Conservation (phyloP, 2,113 vertebrate genomes). For the Smithornis capensis region DNA sequence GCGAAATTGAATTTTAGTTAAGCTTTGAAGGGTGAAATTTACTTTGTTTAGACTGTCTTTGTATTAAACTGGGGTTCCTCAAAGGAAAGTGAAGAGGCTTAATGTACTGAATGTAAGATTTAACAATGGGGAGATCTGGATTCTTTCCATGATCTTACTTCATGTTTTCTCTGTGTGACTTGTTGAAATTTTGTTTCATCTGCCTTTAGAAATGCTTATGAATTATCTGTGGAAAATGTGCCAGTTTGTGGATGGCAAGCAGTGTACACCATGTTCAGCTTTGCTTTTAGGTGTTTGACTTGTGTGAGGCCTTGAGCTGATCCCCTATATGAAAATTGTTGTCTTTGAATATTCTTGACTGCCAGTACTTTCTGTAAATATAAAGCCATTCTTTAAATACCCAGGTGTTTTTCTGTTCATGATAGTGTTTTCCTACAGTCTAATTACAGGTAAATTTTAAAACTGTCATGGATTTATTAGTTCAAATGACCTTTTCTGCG, state of each 20-base stretch:
- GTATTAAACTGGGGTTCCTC: not conserved
- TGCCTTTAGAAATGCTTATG: not conserved
- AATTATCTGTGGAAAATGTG: not conserved
- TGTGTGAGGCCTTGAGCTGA: not conserved
- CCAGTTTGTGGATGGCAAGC: not conserved
- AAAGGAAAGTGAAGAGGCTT: not conserved
- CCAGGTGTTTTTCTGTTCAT: not conserved
- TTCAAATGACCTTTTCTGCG: not conserved
- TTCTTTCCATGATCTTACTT: not conserved
- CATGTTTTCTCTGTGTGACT: not conserved
- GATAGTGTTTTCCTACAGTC: not conserved
- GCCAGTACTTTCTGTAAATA: not conserved
- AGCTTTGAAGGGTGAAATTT: not conserved
- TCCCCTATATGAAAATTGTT: not conserved
- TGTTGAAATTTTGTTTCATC: not conserved
- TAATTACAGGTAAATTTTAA: not conserved
- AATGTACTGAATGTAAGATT: not conserved
- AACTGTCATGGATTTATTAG: not conserved
- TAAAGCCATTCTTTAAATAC: not conserved
- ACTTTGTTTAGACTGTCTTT: not conserved
- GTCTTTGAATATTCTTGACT: not conserved
- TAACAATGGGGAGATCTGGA: not conserved
- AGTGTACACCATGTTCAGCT: not conserved
- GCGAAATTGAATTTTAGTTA: not conserved
- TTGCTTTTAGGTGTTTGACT: not conserved